phyloP scores from a whole-genome alignment of 2,797 vertebrate genomes.

The Myotis myotis region DNA sequence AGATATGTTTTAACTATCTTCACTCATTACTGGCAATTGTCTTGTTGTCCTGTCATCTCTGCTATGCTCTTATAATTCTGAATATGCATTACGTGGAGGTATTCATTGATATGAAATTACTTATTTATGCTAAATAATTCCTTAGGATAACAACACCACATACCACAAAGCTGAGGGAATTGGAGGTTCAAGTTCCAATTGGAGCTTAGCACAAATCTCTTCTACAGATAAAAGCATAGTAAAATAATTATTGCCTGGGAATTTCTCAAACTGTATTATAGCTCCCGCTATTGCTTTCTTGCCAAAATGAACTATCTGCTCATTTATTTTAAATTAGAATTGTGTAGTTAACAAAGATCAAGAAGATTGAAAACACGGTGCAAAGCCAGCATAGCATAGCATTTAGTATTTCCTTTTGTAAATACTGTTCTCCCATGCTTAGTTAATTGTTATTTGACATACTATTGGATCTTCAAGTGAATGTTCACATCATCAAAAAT shows the following conservation, averaged over 20 bases:
- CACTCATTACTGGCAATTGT: neutral
- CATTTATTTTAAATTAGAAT: constrained; percentile 60
- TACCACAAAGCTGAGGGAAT: constrained; percentile 7
- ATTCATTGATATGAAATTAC: neutral
- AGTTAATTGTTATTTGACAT: constrained; percentile 65
- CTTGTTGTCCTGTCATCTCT: neutral
- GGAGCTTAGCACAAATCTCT: constrained; percentile 32
- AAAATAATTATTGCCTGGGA: constrained; percentile 49
- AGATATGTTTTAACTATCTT: neutral
- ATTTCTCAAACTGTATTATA: neutral
- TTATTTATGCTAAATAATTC: neutral
- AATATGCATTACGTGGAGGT: neutral
- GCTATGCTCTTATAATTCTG: neutral
- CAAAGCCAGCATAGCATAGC: neutral
- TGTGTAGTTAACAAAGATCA: constrained; percentile 53
- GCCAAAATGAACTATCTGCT: constrained; percentile 56
- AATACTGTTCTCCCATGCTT: constrained; percentile 46
- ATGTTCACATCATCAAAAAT: constrained; percentile 50
- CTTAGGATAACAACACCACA: neutral
- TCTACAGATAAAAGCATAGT: constrained; percentile 42
- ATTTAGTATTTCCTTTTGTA: constrained; percentile 52
- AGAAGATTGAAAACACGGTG: constrained; percentile 15
- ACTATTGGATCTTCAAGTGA: constrained; percentile 15
- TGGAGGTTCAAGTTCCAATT: constrained; percentile 31
- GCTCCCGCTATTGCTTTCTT: neutral